A percentile compares a stretch with the other conserved stretches of the same genome.
Conservation (phyloP, 2,888 invertebrate species). For the Chymomyza fuscimana region DNA sequence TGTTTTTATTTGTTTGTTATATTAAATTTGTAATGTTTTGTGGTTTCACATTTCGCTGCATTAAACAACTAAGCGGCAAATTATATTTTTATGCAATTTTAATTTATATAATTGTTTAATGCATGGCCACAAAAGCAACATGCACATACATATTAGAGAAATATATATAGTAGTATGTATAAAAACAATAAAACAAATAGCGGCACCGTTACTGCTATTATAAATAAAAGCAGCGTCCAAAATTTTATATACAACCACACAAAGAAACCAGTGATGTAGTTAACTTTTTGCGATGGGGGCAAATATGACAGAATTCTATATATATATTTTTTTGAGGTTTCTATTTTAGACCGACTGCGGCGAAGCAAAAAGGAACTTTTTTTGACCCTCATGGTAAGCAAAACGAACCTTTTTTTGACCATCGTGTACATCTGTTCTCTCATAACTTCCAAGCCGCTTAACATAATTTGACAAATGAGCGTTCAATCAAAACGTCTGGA, state of each 20-base stretch:
- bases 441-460: too few species aligned
- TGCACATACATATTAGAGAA: neutral
- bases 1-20: neutral
- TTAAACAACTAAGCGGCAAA: neutral
- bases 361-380: too few species aligned
- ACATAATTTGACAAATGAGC: too few species aligned
- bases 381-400: too few species aligned
- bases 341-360: too few species aligned
- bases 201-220: neutral
- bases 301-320: too few species aligned
- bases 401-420: too few species aligned
- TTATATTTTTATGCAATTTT: constrained; percentile 26
- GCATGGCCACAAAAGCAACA: constrained; percentile 21
- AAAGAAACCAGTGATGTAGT: too few species aligned
- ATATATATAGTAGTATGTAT: neutral
- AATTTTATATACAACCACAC: neutral
- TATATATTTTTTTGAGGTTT: too few species aligned
- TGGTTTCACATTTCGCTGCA: neutral
- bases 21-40: constrained; percentile 9
- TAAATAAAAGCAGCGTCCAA: constrained; percentile 6
- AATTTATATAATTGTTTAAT: constrained; percentile 29
- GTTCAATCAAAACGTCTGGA: too few species aligned
- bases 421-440: too few species aligned
- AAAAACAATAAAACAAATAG: constrained; percentile 7
- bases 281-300: too few species aligned